Conservation (phyloP, 2,797 vertebrate genomes). For the Myripristis jacobus region DNA sequence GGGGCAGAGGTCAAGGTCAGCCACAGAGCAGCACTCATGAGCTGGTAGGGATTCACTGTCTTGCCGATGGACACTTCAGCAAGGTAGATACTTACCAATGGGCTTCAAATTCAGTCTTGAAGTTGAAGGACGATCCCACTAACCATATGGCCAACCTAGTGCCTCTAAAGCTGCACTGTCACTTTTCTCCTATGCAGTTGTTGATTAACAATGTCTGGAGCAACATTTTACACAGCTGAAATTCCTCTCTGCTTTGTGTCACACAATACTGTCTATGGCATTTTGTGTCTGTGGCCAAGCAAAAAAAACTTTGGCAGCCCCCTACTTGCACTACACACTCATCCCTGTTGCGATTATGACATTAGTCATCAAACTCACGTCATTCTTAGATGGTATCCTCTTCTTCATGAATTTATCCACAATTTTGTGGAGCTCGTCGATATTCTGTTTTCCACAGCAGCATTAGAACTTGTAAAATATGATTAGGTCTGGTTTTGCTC, state of each 20-base stretch:
- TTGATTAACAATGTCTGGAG: neutral
- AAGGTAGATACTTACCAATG: too few relatives aligned
- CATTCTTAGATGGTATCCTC: neutral
- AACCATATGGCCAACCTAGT: too few relatives aligned
- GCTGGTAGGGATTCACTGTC: too few relatives aligned
- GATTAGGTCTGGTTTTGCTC: slow-evolving; percentile 14
- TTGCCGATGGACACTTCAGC: too few relatives aligned
- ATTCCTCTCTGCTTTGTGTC: neutral
- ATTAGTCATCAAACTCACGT: neutral
- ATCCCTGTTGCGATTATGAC: neutral
- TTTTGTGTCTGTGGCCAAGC: neutral
- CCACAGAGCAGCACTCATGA: too few relatives aligned
- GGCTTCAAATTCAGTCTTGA: too few relatives aligned
- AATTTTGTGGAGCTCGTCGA: neutral
- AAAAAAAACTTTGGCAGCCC: too few relatives aligned
- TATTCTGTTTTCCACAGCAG: slow-evolving; percentile 6
- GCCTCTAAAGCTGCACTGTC: too few relatives aligned
- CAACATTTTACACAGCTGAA: slow-evolving; percentile 11
- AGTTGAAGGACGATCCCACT: too few relatives aligned
- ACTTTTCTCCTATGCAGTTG: slow-evolving; percentile 3
- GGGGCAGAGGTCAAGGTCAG: too few relatives aligned
- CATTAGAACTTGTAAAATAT: slow-evolving; percentile 7
- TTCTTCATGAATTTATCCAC: neutral
- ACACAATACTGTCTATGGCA: neutral
- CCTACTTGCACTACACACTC: too few relatives aligned